Percentiles rank a stretch among this genome's conserved stretches.
Evolutionary conservation across 1,140 invertebrate genomes (phyloP).

Genomic region (Chymomyza costata): DNA sequence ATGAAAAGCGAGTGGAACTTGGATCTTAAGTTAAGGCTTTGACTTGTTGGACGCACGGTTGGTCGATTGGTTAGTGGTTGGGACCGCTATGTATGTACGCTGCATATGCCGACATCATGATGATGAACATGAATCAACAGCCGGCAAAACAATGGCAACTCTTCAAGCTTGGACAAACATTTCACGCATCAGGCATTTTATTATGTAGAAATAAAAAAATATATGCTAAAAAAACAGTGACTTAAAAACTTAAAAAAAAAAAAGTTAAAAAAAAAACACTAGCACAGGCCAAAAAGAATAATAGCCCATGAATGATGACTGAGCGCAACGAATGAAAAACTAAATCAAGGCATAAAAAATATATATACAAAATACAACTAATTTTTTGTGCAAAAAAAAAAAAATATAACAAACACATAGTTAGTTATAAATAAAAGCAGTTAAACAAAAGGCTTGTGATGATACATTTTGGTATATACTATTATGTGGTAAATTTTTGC

Average conservation of each 20-base stretch:
- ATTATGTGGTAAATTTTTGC: too few species aligned
- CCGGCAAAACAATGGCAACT: slow-evolving; percentile 62
- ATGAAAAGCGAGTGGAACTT: slow-evolving; percentile 36
- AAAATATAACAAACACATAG: slow-evolving; percentile 26
- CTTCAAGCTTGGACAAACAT: slow-evolving; percentile 74
- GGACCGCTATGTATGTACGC: slow-evolving; percentile 36
- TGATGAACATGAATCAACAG: slow-evolving; percentile 65
- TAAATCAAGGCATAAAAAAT: slow-evolving; percentile 11
- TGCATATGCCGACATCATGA: slow-evolving; percentile 51
- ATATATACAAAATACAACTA: slow-evolving; percentile 31
- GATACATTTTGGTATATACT: too few species aligned
- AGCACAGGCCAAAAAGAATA: slow-evolving; percentile 11
- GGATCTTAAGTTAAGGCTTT: slow-evolving; percentile 25
- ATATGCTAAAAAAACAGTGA: slow-evolving; percentile 7
- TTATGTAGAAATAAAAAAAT: slow-evolving; percentile 63
- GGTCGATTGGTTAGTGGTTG: slow-evolving; percentile 60
- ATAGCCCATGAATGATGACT: neutral
- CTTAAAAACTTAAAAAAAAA: slow-evolving; percentile 6
- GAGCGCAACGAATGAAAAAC: slow-evolving; percentile 34
- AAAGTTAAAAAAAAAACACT: slow-evolving; percentile 8
- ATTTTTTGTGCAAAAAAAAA: neutral
- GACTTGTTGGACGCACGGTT: slow-evolving; percentile 17
- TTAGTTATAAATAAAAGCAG: slow-evolving; percentile 45
- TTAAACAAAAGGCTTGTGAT: slow-evolving; percentile 9
- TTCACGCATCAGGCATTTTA: slow-evolving; percentile 75